Percentiles rank a stretch among this genome's conserved stretches.
These are phyloP conservation scores for Acleris laterana DNA, from an alignment of 2,888 invertebrate genomes.

Conservation along the genomic window DNA sequence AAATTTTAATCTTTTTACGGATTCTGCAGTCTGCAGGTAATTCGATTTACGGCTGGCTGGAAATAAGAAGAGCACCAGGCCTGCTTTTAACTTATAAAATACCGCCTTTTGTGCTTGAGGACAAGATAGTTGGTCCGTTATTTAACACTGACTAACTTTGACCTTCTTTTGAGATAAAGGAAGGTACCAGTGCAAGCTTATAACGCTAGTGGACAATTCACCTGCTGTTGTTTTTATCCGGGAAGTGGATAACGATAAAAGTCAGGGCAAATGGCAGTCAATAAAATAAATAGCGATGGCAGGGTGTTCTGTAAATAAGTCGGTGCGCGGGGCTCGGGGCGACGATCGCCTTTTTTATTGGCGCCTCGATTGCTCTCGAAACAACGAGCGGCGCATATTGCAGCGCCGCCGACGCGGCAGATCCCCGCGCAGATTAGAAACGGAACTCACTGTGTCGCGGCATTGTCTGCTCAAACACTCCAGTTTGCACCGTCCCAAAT, in stretches of 20 bases:
- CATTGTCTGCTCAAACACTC: slow-evolving; percentile 55
- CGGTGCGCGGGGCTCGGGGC: slow-evolving; percentile 72
- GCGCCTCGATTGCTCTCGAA: slow-evolving; percentile 84
- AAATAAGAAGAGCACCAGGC: no score
- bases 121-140: no score
- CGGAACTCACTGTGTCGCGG: slow-evolving; percentile 58
- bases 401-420: slow-evolving; percentile 72
- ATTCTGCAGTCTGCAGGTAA: no score
- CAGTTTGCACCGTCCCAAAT: slow-evolving; percentile 40
- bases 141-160: neutral
- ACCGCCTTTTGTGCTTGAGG: no score
- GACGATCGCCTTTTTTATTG: slow-evolving; percentile 85
- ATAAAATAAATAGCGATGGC: slow-evolving; percentile 84
- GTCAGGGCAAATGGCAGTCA: slow-evolving; percentile 83
- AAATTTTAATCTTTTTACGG: no score
- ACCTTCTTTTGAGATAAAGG: neutral
- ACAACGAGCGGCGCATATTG: slow-evolving; percentile 75
- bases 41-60: no score
- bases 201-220: slow-evolving; percentile 46
- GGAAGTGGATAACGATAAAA: slow-evolving; percentile 81
- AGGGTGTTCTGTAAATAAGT: slow-evolving; percentile 85
- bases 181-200: neutral
- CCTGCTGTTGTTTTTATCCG: slow-evolving; percentile 78
- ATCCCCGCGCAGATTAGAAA: slow-evolving; percentile 77
- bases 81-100: no score